A percentile compares a stretch with the other conserved stretches of the same genome.
Evolutionary conservation across 1,140 invertebrate species (phyloP).

Genomic region (Drosophila truncata): DNA sequence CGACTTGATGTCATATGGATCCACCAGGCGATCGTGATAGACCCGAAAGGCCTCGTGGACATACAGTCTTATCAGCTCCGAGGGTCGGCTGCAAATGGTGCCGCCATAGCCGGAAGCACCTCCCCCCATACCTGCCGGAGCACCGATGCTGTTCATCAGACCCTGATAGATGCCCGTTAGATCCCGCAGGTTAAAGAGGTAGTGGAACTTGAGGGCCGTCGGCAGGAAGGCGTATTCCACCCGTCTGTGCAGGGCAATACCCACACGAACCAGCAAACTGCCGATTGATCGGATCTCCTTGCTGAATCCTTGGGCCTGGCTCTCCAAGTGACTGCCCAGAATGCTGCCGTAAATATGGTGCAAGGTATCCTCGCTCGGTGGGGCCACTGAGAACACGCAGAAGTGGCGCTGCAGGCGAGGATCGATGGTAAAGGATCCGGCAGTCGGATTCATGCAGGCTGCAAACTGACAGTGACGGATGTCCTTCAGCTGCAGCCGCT

Average conservation of each 20-base stretch:
- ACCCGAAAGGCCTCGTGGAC: slow-evolving; percentile 96
- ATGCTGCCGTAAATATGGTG: slow-evolving; percentile 95
- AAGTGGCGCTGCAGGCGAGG: slow-evolving; percentile 96
- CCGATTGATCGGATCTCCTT: slow-evolving; percentile 87
- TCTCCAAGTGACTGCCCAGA: slow-evolving; percentile 91
- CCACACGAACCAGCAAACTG: slow-evolving; percentile 90
- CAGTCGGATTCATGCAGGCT: slow-evolving; percentile 98
- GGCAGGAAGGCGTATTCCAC: slow-evolving; percentile 93
- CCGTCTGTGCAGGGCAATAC: slow-evolving; percentile 92
- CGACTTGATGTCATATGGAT: slow-evolving; percentile 90
- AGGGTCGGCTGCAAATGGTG: slow-evolving; percentile 88
- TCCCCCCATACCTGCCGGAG: slow-evolving; percentile 39
- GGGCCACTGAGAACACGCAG: slow-evolving; percentile 95
- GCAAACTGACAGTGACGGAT: slow-evolving; percentile 97
- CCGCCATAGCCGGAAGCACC: slow-evolving; percentile 55
- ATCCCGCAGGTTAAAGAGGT: slow-evolving; percentile 97
- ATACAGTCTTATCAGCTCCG: slow-evolving; percentile 93
- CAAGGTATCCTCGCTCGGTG: slow-evolving; percentile 92
- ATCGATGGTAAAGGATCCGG: slow-evolving; percentile 97
- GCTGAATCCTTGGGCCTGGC: slow-evolving; percentile 89
- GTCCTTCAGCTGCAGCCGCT: slow-evolving; percentile 95
- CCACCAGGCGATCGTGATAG: slow-evolving; percentile 96
- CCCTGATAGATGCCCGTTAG: slow-evolving; percentile 95
- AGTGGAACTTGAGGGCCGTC: slow-evolving; percentile 98
- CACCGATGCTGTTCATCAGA: slow-evolving; percentile 85